Evolutionary conservation across 2,888 invertebrate genomes (phyloP).

Genomic region (Tenodera sinensis): DNA sequence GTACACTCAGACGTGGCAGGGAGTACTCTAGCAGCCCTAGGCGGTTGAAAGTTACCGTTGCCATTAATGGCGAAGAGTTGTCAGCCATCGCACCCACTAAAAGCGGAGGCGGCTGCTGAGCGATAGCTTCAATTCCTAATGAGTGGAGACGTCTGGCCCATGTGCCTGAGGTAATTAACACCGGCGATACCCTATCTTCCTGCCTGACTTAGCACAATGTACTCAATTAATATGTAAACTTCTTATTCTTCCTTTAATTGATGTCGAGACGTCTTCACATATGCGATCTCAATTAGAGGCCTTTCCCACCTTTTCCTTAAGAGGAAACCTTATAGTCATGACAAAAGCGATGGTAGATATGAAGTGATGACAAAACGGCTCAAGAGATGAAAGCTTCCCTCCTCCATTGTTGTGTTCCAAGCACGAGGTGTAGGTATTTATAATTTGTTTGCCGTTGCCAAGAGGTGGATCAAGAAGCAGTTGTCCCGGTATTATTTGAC

Average conservation of each 20-base stretch:
- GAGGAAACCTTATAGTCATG: not conserved
- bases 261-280: not conserved
- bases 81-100: not conserved
- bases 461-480: too few relatives aligned
- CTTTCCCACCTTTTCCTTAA: not conserved
- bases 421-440: too few relatives aligned
- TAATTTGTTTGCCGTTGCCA: too few relatives aligned
- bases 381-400: not conserved
- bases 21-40: not conserved
- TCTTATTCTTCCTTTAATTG: not conserved
- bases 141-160: not conserved
- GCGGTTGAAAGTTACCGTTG: not conserved
- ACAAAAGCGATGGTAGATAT: not conserved
- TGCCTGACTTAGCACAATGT: conserved; percentile 23
- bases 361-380: not conserved
- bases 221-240: conserved; percentile 28
- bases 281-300: not conserved
- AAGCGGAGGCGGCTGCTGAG: not conserved
- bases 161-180: not conserved
- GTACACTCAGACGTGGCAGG: too few relatives aligned
- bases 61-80: not conserved
- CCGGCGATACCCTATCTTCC: not conserved
- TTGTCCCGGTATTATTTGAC: too few relatives aligned
- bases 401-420: not conserved
- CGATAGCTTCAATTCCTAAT: not conserved